Evolutionary conservation across 2,888 invertebrate species (phyloP).

Genomic region (Atethmia centrago): DNA sequence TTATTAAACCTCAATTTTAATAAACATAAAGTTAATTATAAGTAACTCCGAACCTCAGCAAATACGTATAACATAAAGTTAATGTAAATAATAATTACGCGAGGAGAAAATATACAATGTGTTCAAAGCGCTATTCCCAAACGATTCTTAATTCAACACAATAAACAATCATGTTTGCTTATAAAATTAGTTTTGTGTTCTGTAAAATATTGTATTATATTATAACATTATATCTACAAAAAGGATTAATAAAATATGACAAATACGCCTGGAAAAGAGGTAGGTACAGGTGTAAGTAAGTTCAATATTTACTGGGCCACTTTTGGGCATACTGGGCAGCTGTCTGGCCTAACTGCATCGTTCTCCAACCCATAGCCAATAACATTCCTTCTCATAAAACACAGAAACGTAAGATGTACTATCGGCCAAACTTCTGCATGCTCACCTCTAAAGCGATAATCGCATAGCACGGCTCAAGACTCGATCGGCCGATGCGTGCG

Average conservation of each 20-base stretch:
- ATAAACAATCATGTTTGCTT: slow-evolving; percentile 32
- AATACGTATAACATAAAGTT: slow-evolving; percentile 42
- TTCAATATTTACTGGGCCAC: neutral
- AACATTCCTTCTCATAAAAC: neutral
- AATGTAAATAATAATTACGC: slow-evolving; percentile 46
- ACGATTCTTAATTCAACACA: slow-evolving; percentile 39
- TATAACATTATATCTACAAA: neutral
- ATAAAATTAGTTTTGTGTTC: slow-evolving; percentile 22
- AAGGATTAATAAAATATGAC: neutral
- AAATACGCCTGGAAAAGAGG: neutral
- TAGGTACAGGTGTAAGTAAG: neutral
- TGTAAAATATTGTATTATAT: neutral
- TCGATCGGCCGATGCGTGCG: too few relatives aligned
- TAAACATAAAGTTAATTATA: slow-evolving; percentile 38
- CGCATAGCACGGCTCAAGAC: too few relatives aligned
- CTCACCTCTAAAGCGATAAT: too few relatives aligned
- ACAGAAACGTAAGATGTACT: too few relatives aligned
- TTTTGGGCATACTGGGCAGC: neutral
- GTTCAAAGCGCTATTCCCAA: slow-evolving; percentile 34
- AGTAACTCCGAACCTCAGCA: slow-evolving; percentile 29
- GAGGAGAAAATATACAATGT: slow-evolving; percentile 32
- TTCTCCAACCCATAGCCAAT: neutral
- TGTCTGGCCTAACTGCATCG: too few relatives aligned
- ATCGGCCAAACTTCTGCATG: too few relatives aligned
- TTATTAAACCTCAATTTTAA: slow-evolving; percentile 31